Base-by-base conservation (phyloP, 2,797 vertebrate species). In the Sebastes minor region DNA sequence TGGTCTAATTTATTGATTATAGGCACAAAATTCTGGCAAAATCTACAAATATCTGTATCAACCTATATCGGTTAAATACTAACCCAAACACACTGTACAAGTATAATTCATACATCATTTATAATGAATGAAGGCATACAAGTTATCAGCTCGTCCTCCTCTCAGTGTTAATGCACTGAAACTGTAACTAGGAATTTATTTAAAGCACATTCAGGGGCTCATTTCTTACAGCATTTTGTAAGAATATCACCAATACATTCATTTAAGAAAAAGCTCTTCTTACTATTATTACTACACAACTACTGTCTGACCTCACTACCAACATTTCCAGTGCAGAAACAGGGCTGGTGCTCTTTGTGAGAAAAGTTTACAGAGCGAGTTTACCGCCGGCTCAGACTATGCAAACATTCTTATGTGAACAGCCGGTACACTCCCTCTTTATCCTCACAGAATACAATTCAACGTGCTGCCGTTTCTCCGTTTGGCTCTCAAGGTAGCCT, bases 401-500 rank as follows among this genome's bases (percentile, higher is more conserved):
- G 92, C 89, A 95, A 94, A 94, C 92, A 80, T 62, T 66, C 75
- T 6, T 91, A 76, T 94, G 90, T 94, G 92, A 90, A 91, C 94
- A 94, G 93, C 92, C 88, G 94, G 81, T 74, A 62, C 83, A 81
- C 87, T 80, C 80, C 88, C 59, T 49, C 35, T 74, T 72, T 65
- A 73, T 76, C 35, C 80, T 90, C 80, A 75, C 67, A 59, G 62
- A 81, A 63, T 42, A 65, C 38, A 60, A 33, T 72, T 68, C 60
- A 63, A 46, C 78, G 13, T 66, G 53, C 73, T 57, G 77, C 74
- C 76, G 8, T 32, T 55, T 61, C 55, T 76, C 82, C 56, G 16
- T 74, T 84, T 32, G 63, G 52, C 71, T 87, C 76, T 80, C 84
- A 23, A 25, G 76, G 88, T 76, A 74, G 87, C 78, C 66, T 1